These are phyloP conservation scores for Mirounga angustirostris DNA, from an alignment of 2,113 vertebrate species.

Conservation along the genomic window DNA sequence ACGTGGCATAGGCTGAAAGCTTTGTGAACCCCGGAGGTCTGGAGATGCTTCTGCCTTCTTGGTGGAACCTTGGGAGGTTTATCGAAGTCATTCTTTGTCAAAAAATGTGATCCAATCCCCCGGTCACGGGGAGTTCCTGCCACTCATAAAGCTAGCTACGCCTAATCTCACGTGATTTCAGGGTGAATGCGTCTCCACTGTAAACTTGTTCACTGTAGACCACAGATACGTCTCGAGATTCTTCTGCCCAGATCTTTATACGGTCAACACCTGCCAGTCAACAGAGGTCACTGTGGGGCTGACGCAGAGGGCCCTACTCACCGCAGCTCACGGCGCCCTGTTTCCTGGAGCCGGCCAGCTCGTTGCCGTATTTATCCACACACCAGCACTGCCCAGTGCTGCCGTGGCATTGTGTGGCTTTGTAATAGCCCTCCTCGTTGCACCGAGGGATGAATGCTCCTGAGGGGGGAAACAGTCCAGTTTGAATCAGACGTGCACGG, in stretches of 20 bases:
- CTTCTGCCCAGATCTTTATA: background rate
- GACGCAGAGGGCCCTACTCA: slow-evolving; percentile 83
- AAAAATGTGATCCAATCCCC: background rate
- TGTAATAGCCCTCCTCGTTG: slow-evolving; percentile 97
- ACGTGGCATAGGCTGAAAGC: background rate
- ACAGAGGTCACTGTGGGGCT: no score
- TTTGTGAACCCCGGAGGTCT: background rate
- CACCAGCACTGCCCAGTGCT: slow-evolving; percentile 98
- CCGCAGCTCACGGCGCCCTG: slow-evolving; percentile 96
- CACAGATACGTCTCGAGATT: background rate
- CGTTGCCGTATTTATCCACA: slow-evolving; percentile 98
- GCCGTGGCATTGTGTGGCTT: slow-evolving; percentile 96
- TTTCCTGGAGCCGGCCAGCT: slow-evolving; percentile 96
- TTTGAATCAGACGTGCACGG: background rate
- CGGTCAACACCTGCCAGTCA: rapidly evolving
- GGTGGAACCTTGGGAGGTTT: background rate
- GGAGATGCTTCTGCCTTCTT: background rate
- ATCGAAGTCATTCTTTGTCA: background rate
- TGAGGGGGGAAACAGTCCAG: slow-evolving; percentile 76
- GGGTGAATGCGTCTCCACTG: rapidly evolving
- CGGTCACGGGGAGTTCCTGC: background rate
- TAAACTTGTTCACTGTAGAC: background rate
- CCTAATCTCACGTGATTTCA: background rate
- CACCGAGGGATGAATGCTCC: slow-evolving; percentile 96
- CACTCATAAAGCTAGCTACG: background rate